These are phyloP conservation scores for Meiosimyza platycephala DNA, from an alignment of 2,888 invertebrate species.

Conservation along the genomic window DNA sequence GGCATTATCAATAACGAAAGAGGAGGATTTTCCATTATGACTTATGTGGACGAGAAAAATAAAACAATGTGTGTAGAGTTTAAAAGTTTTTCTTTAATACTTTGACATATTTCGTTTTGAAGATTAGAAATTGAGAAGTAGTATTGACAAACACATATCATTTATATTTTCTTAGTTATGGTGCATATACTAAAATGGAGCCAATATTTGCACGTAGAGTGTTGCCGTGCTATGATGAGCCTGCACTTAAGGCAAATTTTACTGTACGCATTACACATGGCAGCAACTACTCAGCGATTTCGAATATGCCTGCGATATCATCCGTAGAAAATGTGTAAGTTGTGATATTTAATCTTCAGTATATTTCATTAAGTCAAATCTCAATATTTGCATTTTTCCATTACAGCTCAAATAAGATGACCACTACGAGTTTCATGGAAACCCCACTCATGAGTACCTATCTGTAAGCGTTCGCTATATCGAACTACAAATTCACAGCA, in stretches of 20 bases:
- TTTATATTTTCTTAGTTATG: slow-evolving; percentile 39
- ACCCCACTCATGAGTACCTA: slow-evolving; percentile 80
- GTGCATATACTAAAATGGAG: slow-evolving; percentile 75
- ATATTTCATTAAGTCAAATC: too few relatives aligned
- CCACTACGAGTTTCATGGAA: slow-evolving; percentile 64
- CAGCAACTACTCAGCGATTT: slow-evolving; percentile 54
- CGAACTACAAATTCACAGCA: slow-evolving; percentile 65
- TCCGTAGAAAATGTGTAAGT: too few relatives aligned
- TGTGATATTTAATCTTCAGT: too few relatives aligned
- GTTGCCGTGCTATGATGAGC: slow-evolving; percentile 82
- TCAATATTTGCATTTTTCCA: too few relatives aligned
- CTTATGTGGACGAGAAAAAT: slow-evolving; percentile 62
- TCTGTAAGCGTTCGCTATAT: slow-evolving; percentile 81
- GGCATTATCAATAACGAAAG: slow-evolving; percentile 71
- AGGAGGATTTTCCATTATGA: slow-evolving; percentile 73
- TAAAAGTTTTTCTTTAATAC: too few relatives aligned
- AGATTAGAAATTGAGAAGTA: too few relatives aligned
- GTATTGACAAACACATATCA: too few relatives aligned
- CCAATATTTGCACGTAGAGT: slow-evolving; percentile 73
- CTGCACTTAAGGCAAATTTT: slow-evolving; percentile 74
- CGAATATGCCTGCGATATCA: slow-evolving; percentile 45
- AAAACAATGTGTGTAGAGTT: slow-evolving; percentile 51
- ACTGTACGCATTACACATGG: slow-evolving; percentile 72
- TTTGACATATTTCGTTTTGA: too few relatives aligned
- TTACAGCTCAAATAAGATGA: slow-evolving; percentile 18